phyloP scores from a whole-genome alignment of 2,797 vertebrate species.

The Anas bernieri region DNA sequence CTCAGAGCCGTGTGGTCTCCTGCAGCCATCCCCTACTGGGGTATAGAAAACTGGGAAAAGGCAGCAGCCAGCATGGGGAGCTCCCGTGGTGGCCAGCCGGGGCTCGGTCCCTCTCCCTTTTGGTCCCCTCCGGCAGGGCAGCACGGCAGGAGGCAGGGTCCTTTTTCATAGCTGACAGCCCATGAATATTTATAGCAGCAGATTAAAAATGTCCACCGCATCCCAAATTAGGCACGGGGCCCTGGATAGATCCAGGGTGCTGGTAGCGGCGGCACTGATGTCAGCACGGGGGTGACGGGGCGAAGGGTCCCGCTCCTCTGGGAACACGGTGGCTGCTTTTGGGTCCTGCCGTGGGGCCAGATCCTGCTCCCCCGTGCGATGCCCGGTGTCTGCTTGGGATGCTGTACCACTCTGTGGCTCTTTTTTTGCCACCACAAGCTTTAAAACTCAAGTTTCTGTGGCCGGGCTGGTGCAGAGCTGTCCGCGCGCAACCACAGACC shows the following conservation, averaged over 20 bases:
- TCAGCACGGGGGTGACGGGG: not conserved
- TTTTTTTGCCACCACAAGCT: not conserved
- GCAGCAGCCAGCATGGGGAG: not conserved
- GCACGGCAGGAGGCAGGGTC: not conserved
- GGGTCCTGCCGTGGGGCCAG: not conserved
- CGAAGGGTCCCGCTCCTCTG: rapidly evolving
- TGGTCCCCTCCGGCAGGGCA: not conserved
- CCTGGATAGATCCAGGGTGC: not conserved
- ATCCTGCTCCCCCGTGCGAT: rapidly evolving
- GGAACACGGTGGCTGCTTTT: not conserved
- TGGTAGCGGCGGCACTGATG: not conserved
- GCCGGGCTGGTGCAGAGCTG: no score
- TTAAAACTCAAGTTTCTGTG: not conserved
- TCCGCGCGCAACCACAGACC: not conserved
- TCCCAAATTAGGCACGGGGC: conserved; percentile 47
- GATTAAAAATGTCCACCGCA: conserved; percentile 57
- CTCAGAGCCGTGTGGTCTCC: no score
- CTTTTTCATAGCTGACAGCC: conserved; percentile 59
- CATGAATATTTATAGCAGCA: conserved; percentile 66
- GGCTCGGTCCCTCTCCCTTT: not conserved
- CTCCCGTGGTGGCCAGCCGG: not conserved
- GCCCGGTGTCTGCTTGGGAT: rapidly evolving
- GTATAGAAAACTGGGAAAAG: not conserved
- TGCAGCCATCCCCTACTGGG: no score
- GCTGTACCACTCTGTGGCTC: not conserved